phyloP scores from a whole-genome alignment of 2,888 invertebrate genomes.

The Pristionchus entomophagus region DNA sequence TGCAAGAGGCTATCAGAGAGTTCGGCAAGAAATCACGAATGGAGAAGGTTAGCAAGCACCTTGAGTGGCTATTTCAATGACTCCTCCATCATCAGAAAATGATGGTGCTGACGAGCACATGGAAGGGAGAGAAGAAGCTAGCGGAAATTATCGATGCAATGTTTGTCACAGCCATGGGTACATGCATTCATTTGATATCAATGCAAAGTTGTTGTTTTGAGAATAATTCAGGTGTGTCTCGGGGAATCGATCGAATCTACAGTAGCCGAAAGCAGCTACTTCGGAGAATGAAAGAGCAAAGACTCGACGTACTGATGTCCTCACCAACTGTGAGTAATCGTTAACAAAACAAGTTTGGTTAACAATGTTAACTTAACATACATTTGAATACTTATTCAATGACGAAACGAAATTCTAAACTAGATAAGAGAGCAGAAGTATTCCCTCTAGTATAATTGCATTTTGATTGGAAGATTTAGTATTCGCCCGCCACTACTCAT shows the following conservation, averaged over 20 bases:
- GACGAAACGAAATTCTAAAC: background rate
- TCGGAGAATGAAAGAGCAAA: background rate
- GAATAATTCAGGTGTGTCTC: background rate
- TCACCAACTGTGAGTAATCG: background rate
- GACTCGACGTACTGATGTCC: background rate
- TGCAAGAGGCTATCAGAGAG: too few relatives aligned
- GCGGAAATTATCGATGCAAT: background rate
- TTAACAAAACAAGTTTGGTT: too few relatives aligned
- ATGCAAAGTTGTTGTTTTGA: too few relatives aligned
- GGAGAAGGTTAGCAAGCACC: too few relatives aligned
- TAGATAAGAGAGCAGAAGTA: too few relatives aligned
- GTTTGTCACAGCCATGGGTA: too few relatives aligned
- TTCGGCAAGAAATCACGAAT: too few relatives aligned
- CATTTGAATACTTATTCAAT: background rate
- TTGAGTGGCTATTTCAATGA: too few relatives aligned
- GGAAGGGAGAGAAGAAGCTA: constrained; percentile 34
- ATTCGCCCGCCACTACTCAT: background rate
- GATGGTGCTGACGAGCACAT: background rate
- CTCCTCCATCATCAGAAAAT: too few relatives aligned
- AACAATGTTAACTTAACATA: too few relatives aligned
- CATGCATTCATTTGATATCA: background rate
- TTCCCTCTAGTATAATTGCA: too few relatives aligned
- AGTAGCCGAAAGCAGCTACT: background rate
- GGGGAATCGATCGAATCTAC: background rate
- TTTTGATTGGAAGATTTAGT: too few relatives aligned